Percentiles rank a stretch among this genome's conserved stretches.
Conservation (phyloP, 2,113 vertebrate species). For the Gobiocypris rarus region DNA sequence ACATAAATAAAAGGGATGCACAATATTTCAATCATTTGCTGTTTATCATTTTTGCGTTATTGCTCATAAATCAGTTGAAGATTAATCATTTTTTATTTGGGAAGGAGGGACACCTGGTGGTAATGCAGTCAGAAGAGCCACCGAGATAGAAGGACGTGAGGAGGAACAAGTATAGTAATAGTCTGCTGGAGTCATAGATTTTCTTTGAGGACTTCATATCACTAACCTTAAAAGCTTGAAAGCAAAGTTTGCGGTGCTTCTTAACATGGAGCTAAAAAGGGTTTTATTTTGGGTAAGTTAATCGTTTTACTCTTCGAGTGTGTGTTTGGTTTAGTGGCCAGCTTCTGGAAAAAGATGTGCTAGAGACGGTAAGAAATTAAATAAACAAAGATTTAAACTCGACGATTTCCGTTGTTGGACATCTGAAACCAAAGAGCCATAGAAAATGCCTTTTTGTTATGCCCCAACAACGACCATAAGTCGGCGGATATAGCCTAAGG, state of each 20-base stretch:
- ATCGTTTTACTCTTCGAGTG: not conserved
- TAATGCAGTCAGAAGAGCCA: not conserved
- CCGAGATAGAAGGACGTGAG: not conserved
- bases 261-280: not conserved
- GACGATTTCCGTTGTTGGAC: not conserved
- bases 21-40: not conserved
- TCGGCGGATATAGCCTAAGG: too few relatives aligned
- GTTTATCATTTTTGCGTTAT: not conserved
- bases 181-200: not conserved
- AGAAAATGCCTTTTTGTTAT: too few relatives aligned
- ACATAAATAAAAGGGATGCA: not conserved
- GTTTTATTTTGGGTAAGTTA: not conserved
- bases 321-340: not conserved
- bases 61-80: not conserved
- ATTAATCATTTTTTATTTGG: not conserved
- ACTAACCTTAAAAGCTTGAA: not conserved
- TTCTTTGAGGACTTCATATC: not conserved
- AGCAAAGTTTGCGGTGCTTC: not conserved
- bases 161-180: too few relatives aligned
- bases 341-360: not conserved
- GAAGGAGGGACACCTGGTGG: conserved; percentile 9
- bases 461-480: too few relatives aligned
- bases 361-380: not conserved
- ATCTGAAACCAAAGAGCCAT: too few relatives aligned
- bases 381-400: not conserved